Evolutionary conservation across 2,113 vertebrate species (phyloP).

Genomic region (Zingel zingel): DNA sequence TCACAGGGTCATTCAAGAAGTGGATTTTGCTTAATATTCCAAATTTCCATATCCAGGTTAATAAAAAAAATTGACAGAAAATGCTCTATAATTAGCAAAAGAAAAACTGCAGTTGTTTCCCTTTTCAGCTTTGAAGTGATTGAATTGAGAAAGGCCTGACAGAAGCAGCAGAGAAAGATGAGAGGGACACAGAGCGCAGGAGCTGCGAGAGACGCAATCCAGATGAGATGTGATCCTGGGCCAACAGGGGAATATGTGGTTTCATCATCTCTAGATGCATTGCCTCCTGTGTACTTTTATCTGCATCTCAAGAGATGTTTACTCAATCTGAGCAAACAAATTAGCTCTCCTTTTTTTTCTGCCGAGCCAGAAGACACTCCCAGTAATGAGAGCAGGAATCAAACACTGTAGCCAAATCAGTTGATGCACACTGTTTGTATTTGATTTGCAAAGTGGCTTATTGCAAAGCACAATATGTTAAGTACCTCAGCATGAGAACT

Average conservation of each 20-base stretch:
- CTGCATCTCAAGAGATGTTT: conserved; percentile 69
- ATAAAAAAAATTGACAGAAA: conserved; percentile 58
- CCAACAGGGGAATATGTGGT: conserved; percentile 69
- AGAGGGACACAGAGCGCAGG: conserved; percentile 45
- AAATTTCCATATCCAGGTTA: conserved; percentile 49
- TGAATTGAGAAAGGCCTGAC: conserved; percentile 41
- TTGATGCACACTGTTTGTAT: conserved; percentile 36
- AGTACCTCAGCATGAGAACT: conserved; percentile 18
- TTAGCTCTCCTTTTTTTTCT: conserved; percentile 50
- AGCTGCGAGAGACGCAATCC: conserved; percentile 52
- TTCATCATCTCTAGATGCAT: conserved; percentile 63
- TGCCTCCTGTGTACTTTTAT: conserved; percentile 69
- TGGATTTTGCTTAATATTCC: conserved; percentile 21
- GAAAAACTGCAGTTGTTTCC: conserved; percentile 40
- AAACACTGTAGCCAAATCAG: conserved; percentile 65
- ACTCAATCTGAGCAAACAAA: conserved; percentile 72
- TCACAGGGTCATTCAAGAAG: conserved; percentile 33
- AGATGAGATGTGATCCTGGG: conserved; percentile 66
- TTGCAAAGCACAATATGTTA: conserved; percentile 68
- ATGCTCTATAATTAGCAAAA: conserved; percentile 65
- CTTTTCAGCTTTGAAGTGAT: conserved; percentile 53
- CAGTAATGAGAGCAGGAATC: conserved; percentile 58
- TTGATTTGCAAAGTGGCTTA: conserved; percentile 78
- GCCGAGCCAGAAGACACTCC: conserved; percentile 47
- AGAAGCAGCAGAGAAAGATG: conserved; percentile 48